Percentiles rank a stretch among this genome's conserved stretches.
Evolutionary conservation across 2,888 invertebrate genomes (phyloP).

Genomic region (Sturmia bella): DNA sequence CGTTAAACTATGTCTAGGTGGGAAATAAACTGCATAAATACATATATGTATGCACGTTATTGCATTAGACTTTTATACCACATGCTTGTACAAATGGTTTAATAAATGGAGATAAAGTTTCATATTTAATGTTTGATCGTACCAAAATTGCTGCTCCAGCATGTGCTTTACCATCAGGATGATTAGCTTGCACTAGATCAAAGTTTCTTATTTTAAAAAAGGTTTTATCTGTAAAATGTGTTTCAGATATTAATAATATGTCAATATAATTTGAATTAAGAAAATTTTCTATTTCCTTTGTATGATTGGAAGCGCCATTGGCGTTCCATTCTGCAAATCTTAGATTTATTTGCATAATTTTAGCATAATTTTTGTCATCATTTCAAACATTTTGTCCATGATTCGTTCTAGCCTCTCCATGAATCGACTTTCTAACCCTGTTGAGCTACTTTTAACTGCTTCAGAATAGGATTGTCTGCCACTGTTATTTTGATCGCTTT

Average conservation of each 20-base stretch:
- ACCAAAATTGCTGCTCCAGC: too few species aligned
- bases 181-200: too few species aligned
- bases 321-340: too few species aligned
- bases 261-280: too few species aligned
- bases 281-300: too few species aligned
- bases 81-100: background rate
- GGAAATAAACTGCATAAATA: background rate
- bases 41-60: background rate
- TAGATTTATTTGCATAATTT: constrained; percentile 7
- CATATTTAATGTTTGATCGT: background rate
- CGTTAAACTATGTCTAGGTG: background rate
- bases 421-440: background rate
- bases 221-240: too few species aligned
- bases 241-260: too few species aligned
- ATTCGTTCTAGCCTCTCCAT: constrained; percentile 8
- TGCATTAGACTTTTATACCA: background rate
- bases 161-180: too few species aligned
- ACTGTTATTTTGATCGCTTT: background rate
- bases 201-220: too few species aligned
- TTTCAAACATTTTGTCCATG: constrained; percentile 8
- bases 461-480: background rate
- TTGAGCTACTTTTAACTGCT: background rate
- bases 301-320: too few species aligned
- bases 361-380: background rate
- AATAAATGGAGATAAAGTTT: too few species aligned